Evolutionary conservation across 2,797 vertebrate species (phyloP), one percentile per base, ranked within the genome.

Genomic region (Potorous gilbertii): DNA sequence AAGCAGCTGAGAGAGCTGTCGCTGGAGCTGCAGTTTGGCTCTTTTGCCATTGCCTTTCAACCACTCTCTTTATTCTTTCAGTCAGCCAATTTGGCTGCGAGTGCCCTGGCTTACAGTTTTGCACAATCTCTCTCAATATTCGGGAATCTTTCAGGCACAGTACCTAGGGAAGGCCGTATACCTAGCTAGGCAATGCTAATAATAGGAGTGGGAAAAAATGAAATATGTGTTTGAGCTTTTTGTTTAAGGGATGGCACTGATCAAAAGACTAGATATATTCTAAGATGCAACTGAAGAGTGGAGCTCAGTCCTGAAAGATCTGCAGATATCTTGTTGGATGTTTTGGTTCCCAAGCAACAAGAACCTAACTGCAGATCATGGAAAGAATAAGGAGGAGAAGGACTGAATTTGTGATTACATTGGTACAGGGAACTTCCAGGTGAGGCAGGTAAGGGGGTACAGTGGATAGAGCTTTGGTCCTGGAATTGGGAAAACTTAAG

Each of bases 11-110:
- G 46, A 91, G 1, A 56, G 96, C 96, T 24, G 28, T 21, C 96
- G 59, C n/a, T 62, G 0, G 59, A 92, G 81, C 1, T 9, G 92
- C 40, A 93, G 92, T 94, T 96, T 92, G 96, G 59, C 94, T 52
- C 92, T 95, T 95, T 57, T 96, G 9, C 92, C 95, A 95, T 57
- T 96, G 10, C n/a, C 62, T 92, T 93, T 97, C 92, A 56, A 57
- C 10, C 96, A 24, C 11, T 8, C 94, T 97, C 91, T 91, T 92
- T 91, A 92, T 95, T 93, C 55, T 95, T 94, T 94, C 93, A 96
- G 91, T 56, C 90, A 93, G 87, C 21, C 34, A 14, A 27, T 92
- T 57, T 95, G 94, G 92, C 92, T 91, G 92, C 12, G 90, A 92
- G 54, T 16, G n/a, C 24, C 11, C 10, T 87, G 62, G 29, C 93